These are phyloP conservation scores for Eulemur coronatus DNA, from an alignment of 2,797 vertebrate species.

Conservation along the genomic window DNA sequence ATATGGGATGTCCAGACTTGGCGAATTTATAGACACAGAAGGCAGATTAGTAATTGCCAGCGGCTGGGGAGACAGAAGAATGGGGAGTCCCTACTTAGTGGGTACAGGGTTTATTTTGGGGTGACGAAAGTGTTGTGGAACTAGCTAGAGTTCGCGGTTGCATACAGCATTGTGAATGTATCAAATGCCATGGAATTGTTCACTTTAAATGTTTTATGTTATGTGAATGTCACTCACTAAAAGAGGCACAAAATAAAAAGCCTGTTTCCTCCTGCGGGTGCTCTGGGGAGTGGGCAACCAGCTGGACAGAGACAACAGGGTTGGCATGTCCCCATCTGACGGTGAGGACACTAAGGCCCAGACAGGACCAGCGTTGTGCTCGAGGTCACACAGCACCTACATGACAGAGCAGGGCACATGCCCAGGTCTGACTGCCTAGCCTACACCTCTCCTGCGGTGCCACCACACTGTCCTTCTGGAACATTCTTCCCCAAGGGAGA, in stretches of 20 bases:
- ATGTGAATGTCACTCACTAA: background rate
- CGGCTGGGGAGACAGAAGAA: background rate
- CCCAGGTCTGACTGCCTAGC: background rate
- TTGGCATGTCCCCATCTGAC: background rate
- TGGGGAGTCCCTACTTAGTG: background rate
- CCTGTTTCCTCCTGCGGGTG: background rate
- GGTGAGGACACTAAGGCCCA: background rate
- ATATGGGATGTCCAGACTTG: background rate
- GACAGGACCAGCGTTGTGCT: background rate
- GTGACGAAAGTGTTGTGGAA: background rate
- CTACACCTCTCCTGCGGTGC: background rate
- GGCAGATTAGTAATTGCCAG: background rate
- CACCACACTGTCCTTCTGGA: background rate
- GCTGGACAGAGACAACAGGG: background rate
- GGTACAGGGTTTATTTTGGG: background rate
- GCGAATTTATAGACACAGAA: background rate
- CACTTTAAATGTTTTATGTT: background rate
- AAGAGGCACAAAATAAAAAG: background rate
- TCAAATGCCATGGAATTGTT: background rate
- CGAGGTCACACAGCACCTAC: background rate
- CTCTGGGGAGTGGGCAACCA: background rate
- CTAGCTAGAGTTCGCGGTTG: background rate
- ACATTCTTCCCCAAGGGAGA: conserved; percentile 45
- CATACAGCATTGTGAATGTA: background rate
- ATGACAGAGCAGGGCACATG: background rate